Evolutionary conservation across 2,797 vertebrate species (phyloP), one percentile per base, ranked within the genome.

Genomic region (Eupleurogrammus muticus): DNA sequence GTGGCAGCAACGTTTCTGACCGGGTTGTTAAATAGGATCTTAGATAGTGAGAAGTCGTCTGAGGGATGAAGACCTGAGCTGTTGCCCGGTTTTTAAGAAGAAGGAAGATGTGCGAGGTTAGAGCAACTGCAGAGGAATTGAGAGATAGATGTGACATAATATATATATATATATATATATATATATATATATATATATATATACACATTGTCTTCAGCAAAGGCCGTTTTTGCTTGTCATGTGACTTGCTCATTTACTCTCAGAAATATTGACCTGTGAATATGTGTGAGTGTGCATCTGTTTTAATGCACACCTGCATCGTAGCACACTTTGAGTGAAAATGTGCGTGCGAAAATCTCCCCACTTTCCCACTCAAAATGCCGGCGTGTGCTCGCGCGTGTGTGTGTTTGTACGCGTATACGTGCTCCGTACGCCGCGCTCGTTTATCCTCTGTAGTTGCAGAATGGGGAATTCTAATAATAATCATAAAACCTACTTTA

Each of bases 401-500:
- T 65, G 13, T 53, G 36, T 70, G 54, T 56, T n/a, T n/a, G n/a
- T n/a, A n/a, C n/a, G 61, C 46, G 24, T 46, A 19, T 35, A 59
- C 40, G 62, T 35, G 19, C 16, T 17, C 9, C 50, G 47, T 32
- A 44, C 3, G 47, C 47, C 71, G 60, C 3, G 16, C 72, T 87
- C 75, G 81, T 80, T 85, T 77, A 82, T 66, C 60, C 64, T 78
- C 57, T 48, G 70, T 57, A 59, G 69, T 60, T 64, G 69, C 53
- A 75, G 80, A 85, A 75, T 38, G 35, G 83, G 82, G 83, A 83
- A 83, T 87, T 84, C 79, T 69, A 87, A 84, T 83, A 89, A 88
- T 85, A 86, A 88, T 85, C 86, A 86, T 80, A 85, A 87, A 90
- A 79, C 73, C 82, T 75, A 89, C 75, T 89, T 90, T 90, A 89